Base-by-base conservation (phyloP, 2,888 invertebrate species). In the Cephus runcator region DNA sequence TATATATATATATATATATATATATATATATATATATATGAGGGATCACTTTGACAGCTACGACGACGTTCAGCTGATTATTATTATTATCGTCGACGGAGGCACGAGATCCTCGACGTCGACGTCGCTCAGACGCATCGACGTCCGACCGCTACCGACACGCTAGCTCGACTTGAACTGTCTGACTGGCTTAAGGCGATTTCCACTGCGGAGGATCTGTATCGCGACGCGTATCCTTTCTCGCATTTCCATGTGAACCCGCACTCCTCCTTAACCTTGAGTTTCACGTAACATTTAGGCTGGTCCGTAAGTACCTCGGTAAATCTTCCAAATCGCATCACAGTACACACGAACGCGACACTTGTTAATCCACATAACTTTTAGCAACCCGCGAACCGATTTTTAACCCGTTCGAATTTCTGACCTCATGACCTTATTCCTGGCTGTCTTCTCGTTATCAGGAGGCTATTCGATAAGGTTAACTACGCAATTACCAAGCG, bases 1-100 rank as follows among this genome's bases (percentile, higher is more conserved):
- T 83, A 83, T 79, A 82, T 80, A 83, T 81, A 80, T 83, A 79
- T 83, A 81, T 80, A 11, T n/a, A 31, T 31, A 31, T 80, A 83
- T 81, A 80, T 83, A 79, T 83, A 81, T 80, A 11, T n/a, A 31
- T 33, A 1, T 33, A 3, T 33, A 33, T 33, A 33, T 33, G 73
- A 80, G 77, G 79, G 78, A 15, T 34, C 34, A 71, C 73, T 31
- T 30, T 30, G 23, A 30, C 73, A 31, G 23, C 1, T 71, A 3
- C 9, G 56, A 56, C 23, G 56, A 23, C 56, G 56, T 9, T 56
- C 56, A 23, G 56, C 56, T 23, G 56, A 15, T 56, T 56, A 56
- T 56, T 56, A 36, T 36, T 36, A 56, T 56, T 56, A 56, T 56
- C 56, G 56, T 56, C 56, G 56, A 56, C 56, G 56, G 56, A 56